These are phyloP conservation scores for Parapsyche elsis DNA, from an alignment of 1,140 invertebrate species.

Conservation along the genomic window DNA sequence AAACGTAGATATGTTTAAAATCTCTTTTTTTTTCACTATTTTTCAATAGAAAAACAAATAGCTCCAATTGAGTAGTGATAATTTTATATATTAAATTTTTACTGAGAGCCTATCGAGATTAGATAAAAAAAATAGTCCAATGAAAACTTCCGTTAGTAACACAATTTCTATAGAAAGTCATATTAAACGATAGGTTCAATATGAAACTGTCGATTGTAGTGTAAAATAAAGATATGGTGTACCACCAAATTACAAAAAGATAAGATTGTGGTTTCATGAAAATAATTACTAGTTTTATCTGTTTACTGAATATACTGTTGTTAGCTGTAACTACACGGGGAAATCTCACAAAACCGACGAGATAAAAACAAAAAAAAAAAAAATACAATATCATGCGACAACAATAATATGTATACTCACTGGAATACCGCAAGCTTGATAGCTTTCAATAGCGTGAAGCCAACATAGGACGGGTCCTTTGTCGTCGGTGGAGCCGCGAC, in stretches of 20 bases:
- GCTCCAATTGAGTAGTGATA: too few species aligned
- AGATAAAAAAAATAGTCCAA: too few species aligned
- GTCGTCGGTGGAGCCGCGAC: slow-evolving; percentile 93
- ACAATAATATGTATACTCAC: slow-evolving; percentile 53
- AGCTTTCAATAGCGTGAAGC: slow-evolving; percentile 94
- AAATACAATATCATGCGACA: neutral
- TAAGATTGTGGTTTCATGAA: slow-evolving; percentile 14
- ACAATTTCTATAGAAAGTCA: too few species aligned
- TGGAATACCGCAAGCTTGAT: slow-evolving; percentile 75
- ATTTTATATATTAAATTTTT: too few species aligned
- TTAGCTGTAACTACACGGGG: neutral
- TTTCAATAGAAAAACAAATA: too few species aligned
- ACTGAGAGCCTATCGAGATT: too few species aligned
- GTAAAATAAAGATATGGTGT: slow-evolving; percentile 36
- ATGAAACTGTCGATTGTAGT: neutral
- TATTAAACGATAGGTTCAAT: too few species aligned
- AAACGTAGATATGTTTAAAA: too few species aligned
- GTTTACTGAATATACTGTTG: neutral
- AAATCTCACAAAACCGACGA: neutral
- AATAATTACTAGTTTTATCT: slow-evolving; percentile 6
- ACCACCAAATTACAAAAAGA: slow-evolving; percentile 8
- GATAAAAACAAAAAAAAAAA: neutral
- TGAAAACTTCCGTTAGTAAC: too few species aligned
- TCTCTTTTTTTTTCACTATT: too few species aligned
- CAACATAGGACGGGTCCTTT: slow-evolving; percentile 94